Evolutionary conservation across 2,888 invertebrate species (phyloP).

Genomic region (Pyrgus malvae): DNA sequence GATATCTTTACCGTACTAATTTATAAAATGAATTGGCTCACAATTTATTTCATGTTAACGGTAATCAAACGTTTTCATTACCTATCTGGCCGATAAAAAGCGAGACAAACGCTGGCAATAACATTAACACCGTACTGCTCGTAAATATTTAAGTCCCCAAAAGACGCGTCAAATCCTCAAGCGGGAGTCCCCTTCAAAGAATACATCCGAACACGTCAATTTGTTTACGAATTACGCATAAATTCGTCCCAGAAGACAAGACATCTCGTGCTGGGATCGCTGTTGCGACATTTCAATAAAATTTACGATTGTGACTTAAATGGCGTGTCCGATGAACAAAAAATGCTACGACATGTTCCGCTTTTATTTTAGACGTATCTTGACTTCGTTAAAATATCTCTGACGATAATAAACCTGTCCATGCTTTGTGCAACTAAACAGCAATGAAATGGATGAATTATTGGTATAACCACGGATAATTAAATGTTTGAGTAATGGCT

Average conservation of each 20-base stretch:
- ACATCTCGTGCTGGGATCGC: slow-evolving; percentile 78
- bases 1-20: no score
- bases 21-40: no score
- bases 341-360: slow-evolving; percentile 69
- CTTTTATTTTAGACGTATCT: slow-evolving; percentile 73
- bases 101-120: slow-evolving; percentile 20
- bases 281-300: slow-evolving; percentile 81
- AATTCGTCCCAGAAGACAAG: slow-evolving; percentile 79
- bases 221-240: slow-evolving; percentile 81
- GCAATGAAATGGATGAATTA: slow-evolving; percentile 61
- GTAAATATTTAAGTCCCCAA: slow-evolving; percentile 48
- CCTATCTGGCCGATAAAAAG: slow-evolving; percentile 12
- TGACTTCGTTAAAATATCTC: slow-evolving; percentile 79
- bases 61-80: slow-evolving; percentile 1
- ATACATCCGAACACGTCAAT: slow-evolving; percentile 72
- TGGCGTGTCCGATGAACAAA: slow-evolving; percentile 76
- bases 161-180: slow-evolving; percentile 73
- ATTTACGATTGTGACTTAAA: slow-evolving; percentile 81
- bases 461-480: slow-evolving; percentile 41
- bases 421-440: slow-evolving; percentile 59
- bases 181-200: slow-evolving; percentile 65
- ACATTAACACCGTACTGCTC: slow-evolving; percentile 30
- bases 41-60: no score
- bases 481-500: slow-evolving; percentile 39
- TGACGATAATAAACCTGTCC: slow-evolving; percentile 72